Evolutionary conservation across 2,113 vertebrate genomes (phyloP).

Genomic region (Rhynchopsitta pachyrhyncha): DNA sequence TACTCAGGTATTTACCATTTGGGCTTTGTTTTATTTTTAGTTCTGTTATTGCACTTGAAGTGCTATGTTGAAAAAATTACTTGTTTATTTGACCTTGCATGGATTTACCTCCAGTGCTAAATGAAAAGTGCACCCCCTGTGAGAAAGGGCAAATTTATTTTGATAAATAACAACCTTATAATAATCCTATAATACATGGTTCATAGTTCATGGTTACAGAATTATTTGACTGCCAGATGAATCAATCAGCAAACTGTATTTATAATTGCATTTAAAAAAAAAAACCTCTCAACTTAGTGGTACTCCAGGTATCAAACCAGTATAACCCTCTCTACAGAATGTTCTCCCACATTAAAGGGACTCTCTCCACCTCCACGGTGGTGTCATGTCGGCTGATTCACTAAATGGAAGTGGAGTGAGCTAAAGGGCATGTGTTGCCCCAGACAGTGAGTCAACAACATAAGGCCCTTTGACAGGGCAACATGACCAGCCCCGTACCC

Average conservation of each 20-base stretch:
- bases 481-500: rapidly evolving
- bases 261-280: background rate
- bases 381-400: background rate
- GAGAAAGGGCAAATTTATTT: background rate
- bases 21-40: background rate
- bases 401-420: background rate
- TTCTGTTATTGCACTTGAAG: background rate
- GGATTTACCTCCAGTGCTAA: background rate
- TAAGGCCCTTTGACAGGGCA: background rate
- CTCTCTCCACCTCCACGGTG: background rate
- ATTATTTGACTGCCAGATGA: background rate
- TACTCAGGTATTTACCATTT: background rate
- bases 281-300: too few species aligned
- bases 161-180: background rate
- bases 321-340: background rate
- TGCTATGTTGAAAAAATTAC: background rate
- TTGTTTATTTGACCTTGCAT: background rate
- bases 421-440: background rate
- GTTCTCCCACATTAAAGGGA: background rate
- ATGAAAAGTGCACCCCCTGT: rapidly evolving
- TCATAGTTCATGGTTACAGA: background rate
- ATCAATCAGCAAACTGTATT: background rate
- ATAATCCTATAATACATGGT: background rate
- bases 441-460: background rate
- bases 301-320: background rate